Percentiles rank a stretch among this genome's conserved stretches.
phyloP scores from a whole-genome alignment of 2,888 invertebrate species.

The Cremastinae sp. region DNA sequence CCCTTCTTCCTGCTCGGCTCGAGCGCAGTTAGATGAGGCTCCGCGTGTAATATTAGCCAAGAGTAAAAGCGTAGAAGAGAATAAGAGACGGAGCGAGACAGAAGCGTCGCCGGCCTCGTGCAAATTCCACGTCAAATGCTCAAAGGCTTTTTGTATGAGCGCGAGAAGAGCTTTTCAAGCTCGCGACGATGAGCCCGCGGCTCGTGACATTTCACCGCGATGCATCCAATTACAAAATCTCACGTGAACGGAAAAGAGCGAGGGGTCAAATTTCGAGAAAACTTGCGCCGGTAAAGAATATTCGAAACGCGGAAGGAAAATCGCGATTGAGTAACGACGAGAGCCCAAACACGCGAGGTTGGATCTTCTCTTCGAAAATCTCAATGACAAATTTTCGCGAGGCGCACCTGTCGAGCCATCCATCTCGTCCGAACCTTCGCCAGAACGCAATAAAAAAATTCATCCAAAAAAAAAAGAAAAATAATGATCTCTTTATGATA shows the following conservation, averaged over 20 bases:
- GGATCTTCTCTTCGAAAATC: no score
- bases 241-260: background rate
- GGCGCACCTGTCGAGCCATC: constrained; percentile 24
- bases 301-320: background rate
- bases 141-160: constrained; percentile 29
- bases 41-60: constrained; percentile 57
- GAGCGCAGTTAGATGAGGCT: constrained; percentile 1
- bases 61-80: background rate
- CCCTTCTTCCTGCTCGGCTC: constrained; percentile 32
- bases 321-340: no score
- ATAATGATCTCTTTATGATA: background rate
- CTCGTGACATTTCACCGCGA: constrained; percentile 10
- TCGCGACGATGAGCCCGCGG: constrained; percentile 37
- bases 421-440: background rate
- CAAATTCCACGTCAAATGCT: constrained; percentile 43
- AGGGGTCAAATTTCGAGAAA: no score
- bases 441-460: no score
- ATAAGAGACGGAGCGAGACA: background rate
- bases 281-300: background rate
- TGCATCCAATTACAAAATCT: constrained; percentile 50
- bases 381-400: background rate
- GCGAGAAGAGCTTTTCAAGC: constrained; percentile 17
- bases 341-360: no score
- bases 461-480: no score
- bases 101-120: constrained; percentile 56